Percentiles rank a stretch among this genome's conserved stretches.
Evolutionary conservation across 2,888 invertebrate genomes (phyloP).

Genomic region (Oxyteleia sp.): DNA sequence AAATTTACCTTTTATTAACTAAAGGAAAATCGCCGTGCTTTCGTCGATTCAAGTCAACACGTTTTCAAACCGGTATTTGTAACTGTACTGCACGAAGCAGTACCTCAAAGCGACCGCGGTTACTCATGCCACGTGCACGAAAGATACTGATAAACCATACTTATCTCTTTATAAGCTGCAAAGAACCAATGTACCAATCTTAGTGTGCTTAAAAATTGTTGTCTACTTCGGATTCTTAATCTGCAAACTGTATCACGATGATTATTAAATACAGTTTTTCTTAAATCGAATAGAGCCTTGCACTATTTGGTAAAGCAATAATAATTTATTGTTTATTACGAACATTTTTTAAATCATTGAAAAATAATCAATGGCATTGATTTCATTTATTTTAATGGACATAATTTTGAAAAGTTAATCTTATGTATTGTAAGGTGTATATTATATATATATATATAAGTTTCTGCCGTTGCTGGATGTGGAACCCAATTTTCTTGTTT

Average conservation of each 20-base stretch:
- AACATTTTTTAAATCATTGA: too few relatives aligned
- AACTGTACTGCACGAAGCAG: constrained; percentile 81
- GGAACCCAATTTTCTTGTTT: too few relatives aligned
- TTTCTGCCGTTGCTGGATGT: too few relatives aligned
- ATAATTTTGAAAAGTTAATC: too few relatives aligned
- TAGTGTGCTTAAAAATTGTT: constrained; percentile 52
- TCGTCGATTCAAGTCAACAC: constrained; percentile 80
- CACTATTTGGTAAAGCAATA: too few relatives aligned
- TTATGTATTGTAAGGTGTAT: too few relatives aligned
- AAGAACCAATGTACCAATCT: constrained; percentile 44
- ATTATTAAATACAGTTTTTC: background rate
- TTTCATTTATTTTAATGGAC: too few relatives aligned
- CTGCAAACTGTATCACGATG: constrained; percentile 26
- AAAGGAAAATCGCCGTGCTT: constrained; percentile 75
- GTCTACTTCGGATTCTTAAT: constrained; percentile 23
- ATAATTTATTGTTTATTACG: too few relatives aligned
- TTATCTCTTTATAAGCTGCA: constrained; percentile 61
- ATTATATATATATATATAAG: too few relatives aligned
- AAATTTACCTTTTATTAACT: constrained; percentile 61
- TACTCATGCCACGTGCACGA: constrained; percentile 73
- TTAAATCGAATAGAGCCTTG: too few relatives aligned
- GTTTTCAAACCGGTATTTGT: constrained; percentile 85
- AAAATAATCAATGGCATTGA: too few relatives aligned
- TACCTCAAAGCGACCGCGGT: constrained; percentile 70
- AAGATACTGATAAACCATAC: constrained; percentile 66